Evolutionary conservation across 2,113 vertebrate species (phyloP).

Genomic region (Laterallus jamaicensis): DNA sequence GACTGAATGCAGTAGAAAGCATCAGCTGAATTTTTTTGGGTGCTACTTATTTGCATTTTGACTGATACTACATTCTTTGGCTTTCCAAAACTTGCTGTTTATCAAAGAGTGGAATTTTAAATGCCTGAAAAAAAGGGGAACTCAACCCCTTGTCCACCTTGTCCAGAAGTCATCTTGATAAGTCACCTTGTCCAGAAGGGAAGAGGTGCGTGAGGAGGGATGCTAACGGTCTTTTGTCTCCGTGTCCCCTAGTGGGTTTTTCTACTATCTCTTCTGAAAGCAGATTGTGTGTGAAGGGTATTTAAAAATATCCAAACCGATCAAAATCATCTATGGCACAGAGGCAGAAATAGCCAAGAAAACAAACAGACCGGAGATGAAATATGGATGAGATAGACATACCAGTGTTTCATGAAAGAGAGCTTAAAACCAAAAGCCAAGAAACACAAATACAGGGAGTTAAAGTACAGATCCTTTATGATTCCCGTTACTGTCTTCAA

Average conservation of each 20-base stretch:
- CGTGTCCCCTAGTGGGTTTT: not conserved
- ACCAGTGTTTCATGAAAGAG: constrained; percentile 22
- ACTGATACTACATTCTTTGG: not conserved
- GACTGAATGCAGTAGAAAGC: not conserved
- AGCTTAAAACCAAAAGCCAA: constrained; percentile 31
- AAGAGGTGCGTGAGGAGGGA: not conserved
- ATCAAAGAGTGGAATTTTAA: not conserved
- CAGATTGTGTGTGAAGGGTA: constrained; percentile 44
- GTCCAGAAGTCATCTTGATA: too few relatives aligned
- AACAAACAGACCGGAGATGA: constrained; percentile 55
- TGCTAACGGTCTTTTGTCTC: not conserved
- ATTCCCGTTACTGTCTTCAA: constrained; percentile 42
- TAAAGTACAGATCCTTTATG: constrained; percentile 47
- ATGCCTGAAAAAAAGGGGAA: not conserved
- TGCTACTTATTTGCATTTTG: not conserved
- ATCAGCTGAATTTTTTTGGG: not conserved
- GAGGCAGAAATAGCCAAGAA: constrained; percentile 27
- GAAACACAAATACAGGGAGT: constrained; percentile 32
- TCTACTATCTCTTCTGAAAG: constrained; percentile 34
- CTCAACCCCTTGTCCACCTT: not conserved
- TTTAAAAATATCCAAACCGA: constrained; percentile 57
- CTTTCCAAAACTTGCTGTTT: not conserved
- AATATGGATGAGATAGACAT: constrained; percentile 49
- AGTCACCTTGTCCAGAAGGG: not conserved
- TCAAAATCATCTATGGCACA: constrained; percentile 47